Base-by-base conservation (phyloP, 2,888 invertebrate species). In the Drosophila conformis region DNA sequence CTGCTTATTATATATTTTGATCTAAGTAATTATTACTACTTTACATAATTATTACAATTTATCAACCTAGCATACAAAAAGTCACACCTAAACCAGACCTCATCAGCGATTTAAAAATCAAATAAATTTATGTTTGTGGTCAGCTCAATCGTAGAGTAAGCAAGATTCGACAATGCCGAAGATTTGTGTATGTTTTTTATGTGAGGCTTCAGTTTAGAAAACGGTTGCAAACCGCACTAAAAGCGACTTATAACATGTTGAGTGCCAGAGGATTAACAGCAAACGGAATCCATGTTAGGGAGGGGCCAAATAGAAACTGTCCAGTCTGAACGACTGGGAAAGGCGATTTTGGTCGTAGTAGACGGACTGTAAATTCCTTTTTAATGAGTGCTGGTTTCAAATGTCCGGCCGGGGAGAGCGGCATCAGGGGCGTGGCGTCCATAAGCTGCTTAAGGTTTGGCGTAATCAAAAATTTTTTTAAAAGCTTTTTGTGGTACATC, bases 381-480 rank as follows among this genome's bases (percentile, higher is more conserved):
- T 88, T 88, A 88, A 88, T 88, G 88, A 88, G 90, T 83, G 82
- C 76, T 80, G 65, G 81, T 80, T 73, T 65, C 57, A 69, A 75
- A 73, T 67, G 78, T 68, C 64, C 64, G 69, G 59, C 53, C 57
- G 42, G 54, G 25, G 49, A 31, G 27, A 1, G n/a, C 18, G 11
- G 58, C 15, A 33, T 8, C 49, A 54, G 69, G 48, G 35, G 48
- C 68, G 58, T 61, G 81, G 73, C 72, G 79, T 72, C 68, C 64
- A 76, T 90, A 90, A 90, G 91, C 90, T 78, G 90, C 90, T 91
- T 90, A 90, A 84, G 91, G 90, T 90, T 88, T 88, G 85, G 85
- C 87, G 82, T 85, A 89, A 90, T 90, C 90, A 90, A 89, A 87
- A 89, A 83, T 79, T 80, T 80, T 80, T 88, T 90, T 88, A 90